Evolutionary conservation across 2,797 vertebrate species (phyloP).

Genomic region (Mico argentatus): DNA sequence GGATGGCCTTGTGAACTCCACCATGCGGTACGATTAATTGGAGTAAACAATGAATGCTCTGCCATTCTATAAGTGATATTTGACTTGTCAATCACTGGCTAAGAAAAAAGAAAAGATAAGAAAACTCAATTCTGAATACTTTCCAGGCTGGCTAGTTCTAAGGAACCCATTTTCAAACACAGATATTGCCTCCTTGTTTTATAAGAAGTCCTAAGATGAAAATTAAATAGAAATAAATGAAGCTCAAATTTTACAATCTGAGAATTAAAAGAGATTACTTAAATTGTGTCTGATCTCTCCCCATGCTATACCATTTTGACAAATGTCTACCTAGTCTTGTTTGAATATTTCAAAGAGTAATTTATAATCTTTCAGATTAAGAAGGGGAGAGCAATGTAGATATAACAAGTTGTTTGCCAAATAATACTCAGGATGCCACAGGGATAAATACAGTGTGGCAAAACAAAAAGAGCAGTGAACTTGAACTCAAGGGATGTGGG

Average conservation of each 20-base stretch:
- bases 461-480: neutral
- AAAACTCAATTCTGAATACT: neutral
- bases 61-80: neutral
- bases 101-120: neutral
- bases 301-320: neutral
- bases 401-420: neutral
- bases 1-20: fast-evolving
- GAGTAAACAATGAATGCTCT: neutral
- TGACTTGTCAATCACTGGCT: neutral
- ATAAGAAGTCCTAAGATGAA: neutral
- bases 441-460: neutral
- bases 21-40: neutral
- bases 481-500: neutral
- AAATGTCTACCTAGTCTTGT: neutral
- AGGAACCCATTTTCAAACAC: neutral
- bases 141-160: neutral
- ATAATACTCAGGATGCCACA: neutral
- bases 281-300: neutral
- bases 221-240: neutral
- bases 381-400: neutral
- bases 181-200: neutral
- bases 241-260: neutral
- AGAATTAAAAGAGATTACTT: neutral
- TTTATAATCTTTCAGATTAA: neutral
- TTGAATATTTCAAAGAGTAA: neutral